Conservation (phyloP, 2,113 vertebrate genomes). For the Tetrax tetrax region DNA sequence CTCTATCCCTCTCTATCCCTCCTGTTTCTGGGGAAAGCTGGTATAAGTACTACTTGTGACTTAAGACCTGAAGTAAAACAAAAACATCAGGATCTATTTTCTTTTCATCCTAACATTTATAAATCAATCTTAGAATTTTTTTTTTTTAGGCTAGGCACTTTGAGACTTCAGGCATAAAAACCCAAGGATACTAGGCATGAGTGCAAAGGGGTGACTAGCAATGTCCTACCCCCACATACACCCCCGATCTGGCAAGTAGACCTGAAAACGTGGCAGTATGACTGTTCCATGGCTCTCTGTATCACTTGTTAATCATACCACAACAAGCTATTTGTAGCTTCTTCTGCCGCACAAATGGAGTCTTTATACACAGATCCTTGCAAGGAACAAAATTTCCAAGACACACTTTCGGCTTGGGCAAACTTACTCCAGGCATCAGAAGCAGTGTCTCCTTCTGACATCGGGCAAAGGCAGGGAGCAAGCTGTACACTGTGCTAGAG, state of each 20-base stretch:
- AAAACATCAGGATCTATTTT: background rate
- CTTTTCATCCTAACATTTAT: background rate
- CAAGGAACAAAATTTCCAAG: background rate
- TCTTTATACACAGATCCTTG: background rate
- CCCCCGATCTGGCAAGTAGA: background rate
- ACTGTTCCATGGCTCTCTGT: background rate
- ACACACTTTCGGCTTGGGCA: background rate
- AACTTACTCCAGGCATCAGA: background rate
- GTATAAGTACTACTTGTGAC: background rate
- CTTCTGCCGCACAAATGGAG: background rate
- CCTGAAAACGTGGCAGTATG: background rate
- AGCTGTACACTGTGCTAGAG: background rate
- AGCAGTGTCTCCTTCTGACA: background rate
- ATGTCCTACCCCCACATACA: background rate
- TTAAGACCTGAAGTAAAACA: background rate
- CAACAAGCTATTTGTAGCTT: background rate
- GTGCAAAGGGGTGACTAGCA: background rate
- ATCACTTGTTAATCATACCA: background rate
- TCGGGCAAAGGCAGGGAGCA: background rate
- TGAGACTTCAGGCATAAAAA: background rate
- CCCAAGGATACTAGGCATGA: background rate
- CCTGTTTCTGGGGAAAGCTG: background rate
- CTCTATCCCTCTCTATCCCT: background rate
- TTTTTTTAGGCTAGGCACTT: background rate
- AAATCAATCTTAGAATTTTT: background rate